phyloP scores from a whole-genome alignment of 2,797 vertebrate genomes.

The Xiphophorus birchmanni region DNA sequence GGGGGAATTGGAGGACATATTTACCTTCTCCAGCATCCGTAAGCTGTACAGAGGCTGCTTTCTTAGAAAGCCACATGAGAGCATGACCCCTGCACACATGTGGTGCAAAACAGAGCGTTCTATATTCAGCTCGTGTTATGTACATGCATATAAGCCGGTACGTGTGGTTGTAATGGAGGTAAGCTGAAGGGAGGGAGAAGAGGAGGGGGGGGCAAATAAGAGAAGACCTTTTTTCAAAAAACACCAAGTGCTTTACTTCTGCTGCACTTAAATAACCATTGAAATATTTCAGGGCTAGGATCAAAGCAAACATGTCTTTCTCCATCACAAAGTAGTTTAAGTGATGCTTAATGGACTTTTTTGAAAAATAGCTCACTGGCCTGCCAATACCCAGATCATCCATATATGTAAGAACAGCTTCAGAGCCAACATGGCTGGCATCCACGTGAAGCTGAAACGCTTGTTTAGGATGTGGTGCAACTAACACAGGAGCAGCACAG shows the following conservation, averaged over 20 bases:
- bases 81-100: constrained; percentile 3
- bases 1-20: constrained; percentile 17
- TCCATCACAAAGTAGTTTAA: too few relatives aligned
- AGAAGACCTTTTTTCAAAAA: constrained; percentile 40
- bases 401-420: too few relatives aligned
- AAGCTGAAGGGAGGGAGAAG: constrained; percentile 3
- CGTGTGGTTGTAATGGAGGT: constrained; percentile 1
- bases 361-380: too few relatives aligned
- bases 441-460: too few relatives aligned
- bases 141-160: constrained; percentile 12
- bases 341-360: too few relatives aligned
- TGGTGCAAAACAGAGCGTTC: constrained; percentile 15
- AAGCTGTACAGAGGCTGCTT: constrained; percentile 45
- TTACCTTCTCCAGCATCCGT: constrained; percentile 38
- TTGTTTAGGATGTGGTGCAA: too few relatives aligned
- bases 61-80: constrained; percentile 46
- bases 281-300: too few relatives aligned
- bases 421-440: too few relatives aligned
- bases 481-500: too few relatives aligned
- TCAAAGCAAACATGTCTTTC: too few relatives aligned
- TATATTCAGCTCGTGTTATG: constrained; percentile 2
- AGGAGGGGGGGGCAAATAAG: constrained; percentile 9
- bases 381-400: too few relatives aligned
- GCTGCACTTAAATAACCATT: neutral
- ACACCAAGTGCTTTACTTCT: constrained; percentile 45